Conservation (phyloP, 2,888 invertebrate genomes). For the Parnassius apollo region DNA sequence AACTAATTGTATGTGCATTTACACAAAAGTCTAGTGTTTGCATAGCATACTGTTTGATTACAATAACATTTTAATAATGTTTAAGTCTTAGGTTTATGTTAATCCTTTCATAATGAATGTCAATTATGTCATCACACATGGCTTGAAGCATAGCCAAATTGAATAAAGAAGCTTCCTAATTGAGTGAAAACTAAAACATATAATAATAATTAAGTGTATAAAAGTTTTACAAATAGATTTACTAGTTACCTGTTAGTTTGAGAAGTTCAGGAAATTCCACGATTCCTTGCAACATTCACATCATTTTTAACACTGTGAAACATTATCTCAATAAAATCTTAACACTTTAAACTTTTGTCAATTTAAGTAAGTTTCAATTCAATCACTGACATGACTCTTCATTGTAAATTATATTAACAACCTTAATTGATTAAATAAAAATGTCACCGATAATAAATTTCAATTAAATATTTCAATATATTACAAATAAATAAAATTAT, state of each 20-base stretch:
- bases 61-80: too few species aligned
- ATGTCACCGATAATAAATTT: slow-evolving; percentile 17
- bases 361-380: slow-evolving; percentile 19
- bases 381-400: slow-evolving; percentile 15
- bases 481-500: slow-evolving; percentile 24
- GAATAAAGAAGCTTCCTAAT: too few species aligned
- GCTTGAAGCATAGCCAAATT: too few species aligned
- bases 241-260: slow-evolving; percentile 1
- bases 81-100: too few species aligned
- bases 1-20: too few species aligned
- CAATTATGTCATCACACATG: too few species aligned
- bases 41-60: too few species aligned
- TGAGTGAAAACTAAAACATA: too few species aligned
- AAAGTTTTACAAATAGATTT: slow-evolving; percentile 1
- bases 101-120: too few species aligned
- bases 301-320: slow-evolving; percentile 1
- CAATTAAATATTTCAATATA: slow-evolving; percentile 20
- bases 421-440: slow-evolving; percentile 12
- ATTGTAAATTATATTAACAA: slow-evolving; percentile 10
- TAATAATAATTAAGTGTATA: too few species aligned
- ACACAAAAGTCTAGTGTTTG: too few species aligned
- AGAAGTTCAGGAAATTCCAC: background rate
- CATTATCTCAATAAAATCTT: slow-evolving; percentile 1
- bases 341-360: slow-evolving; percentile 13
- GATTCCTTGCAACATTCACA: slow-evolving; percentile 9